Percentiles rank a stretch among this genome's conserved stretches.
Evolutionary conservation across 1,140 invertebrate genomes (phyloP).

Genomic region (Geopemphigus sp.): DNA sequence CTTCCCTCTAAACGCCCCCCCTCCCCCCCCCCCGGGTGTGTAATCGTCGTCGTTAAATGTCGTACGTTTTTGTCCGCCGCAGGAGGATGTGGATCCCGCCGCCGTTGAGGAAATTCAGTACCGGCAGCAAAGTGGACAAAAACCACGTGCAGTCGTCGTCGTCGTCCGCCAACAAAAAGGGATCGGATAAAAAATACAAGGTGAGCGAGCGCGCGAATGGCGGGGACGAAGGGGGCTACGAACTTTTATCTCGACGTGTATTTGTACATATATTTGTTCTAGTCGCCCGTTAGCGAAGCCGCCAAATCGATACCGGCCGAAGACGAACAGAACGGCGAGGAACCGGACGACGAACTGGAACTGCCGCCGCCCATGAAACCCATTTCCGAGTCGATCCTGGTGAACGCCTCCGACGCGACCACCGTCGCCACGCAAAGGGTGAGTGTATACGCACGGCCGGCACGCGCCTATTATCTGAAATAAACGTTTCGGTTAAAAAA

Average conservation of each 20-base stretch:
- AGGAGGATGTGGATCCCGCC: slow-evolving; percentile 89
- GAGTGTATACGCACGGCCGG: background rate
- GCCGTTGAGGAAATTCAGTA: slow-evolving; percentile 83
- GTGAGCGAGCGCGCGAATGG: no score
- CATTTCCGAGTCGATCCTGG: slow-evolving; percentile 74
- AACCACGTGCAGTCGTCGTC: slow-evolving; percentile 57
- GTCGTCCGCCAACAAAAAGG: slow-evolving; percentile 74
- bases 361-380: slow-evolving; percentile 94
- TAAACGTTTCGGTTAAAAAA: no score
- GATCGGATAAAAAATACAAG: slow-evolving; percentile 77
- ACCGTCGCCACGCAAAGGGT: slow-evolving; percentile 35
- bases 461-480: no score
- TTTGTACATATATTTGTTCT: slow-evolving; percentile 1
- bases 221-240: no score
- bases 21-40: no score
- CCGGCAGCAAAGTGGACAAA: slow-evolving; percentile 80
- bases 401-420: slow-evolving; percentile 51
- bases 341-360: slow-evolving; percentile 78
- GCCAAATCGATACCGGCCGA: slow-evolving; percentile 52
- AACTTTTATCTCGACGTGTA: no score
- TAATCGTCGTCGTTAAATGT: no score
- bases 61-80: slow-evolving; percentile 47
- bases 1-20: no score
- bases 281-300: slow-evolving; percentile 43
- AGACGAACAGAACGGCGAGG: slow-evolving; percentile 59